Conservation (phyloP, 2,797 vertebrate genomes). For the Acipenser transmontanus region DNA sequence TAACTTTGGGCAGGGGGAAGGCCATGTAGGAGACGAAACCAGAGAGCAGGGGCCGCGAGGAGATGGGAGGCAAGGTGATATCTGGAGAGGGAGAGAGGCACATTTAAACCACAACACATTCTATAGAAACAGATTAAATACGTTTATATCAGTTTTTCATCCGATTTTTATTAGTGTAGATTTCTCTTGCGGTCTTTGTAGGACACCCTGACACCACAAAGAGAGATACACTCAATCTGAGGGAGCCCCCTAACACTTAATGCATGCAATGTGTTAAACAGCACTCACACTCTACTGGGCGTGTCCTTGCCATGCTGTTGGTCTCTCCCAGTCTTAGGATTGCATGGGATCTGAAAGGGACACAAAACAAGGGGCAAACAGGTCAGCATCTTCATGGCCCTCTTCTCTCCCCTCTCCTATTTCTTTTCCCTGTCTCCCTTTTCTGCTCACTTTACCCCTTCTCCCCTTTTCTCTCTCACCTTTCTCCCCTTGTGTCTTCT, state of each 20-base stretch:
- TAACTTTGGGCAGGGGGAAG: slow-evolving; percentile 42
- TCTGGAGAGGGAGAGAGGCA: slow-evolving; percentile 26
- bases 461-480: no score
- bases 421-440: no score
- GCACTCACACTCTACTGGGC: slow-evolving; percentile 3
- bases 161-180: no score
- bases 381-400: neutral
- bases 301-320: slow-evolving; percentile 38
- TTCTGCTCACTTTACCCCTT: no score
- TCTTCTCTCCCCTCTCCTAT: no score
- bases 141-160: no score
- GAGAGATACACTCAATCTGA: no score
- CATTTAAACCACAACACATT: neutral
- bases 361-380: neutral
- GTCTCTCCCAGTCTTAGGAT: slow-evolving; percentile 49
- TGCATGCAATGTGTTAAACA: neutral
- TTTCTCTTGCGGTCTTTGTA: no score
- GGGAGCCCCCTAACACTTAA: neutral
- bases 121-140: no score
- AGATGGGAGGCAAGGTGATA: slow-evolving; percentile 36
- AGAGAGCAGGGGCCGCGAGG: slow-evolving; percentile 32
- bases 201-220: no score
- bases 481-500: no score
- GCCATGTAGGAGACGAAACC: slow-evolving; percentile 39
- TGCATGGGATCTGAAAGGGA: slow-evolving; percentile 29